Base-by-base conservation (phyloP, 2,797 vertebrate genomes). In the Sphaeramia orbicularis region DNA sequence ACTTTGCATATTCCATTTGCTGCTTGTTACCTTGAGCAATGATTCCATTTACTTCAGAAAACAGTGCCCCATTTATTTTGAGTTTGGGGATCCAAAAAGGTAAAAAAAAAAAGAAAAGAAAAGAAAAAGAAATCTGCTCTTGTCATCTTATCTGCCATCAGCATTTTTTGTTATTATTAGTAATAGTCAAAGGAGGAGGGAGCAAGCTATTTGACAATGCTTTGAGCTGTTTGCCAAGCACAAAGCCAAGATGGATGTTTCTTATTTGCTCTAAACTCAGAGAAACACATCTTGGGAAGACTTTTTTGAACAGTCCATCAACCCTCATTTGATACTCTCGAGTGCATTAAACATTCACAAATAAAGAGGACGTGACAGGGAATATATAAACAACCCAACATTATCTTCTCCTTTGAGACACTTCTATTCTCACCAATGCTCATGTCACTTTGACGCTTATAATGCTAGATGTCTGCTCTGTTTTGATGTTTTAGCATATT, bases 1-100 rank as follows among this genome's bases (percentile, higher is more conserved):
- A 87, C 84, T 90, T 88, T 92, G 93, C 91, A 94, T 94, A 93
- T 93, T 92, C 88, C 91, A 95, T 95, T 95, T 89, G 90, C 91
- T 91, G 93, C 37, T 89, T 85, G 94, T 92, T 92, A 95, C 93
- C 92, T 87, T 91, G 89, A 95, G 93, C 92, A 83, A 92, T 93
- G 93, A 93, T 93, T 88, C 89, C 86, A 93, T 93, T 91, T 92
- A 86, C 77, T 86, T 83, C 76, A 56, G 43, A 90, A 91, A 90
- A 88, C 71, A 80, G 61, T 53, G 51, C 16, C 65, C 72, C 78
- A 86, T 92, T 91, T 90, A 82, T 90, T 89, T 84, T 69, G 71
- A 58, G 59, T 71, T 59, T 66, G 61, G 15, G 13, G 54, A 43
- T 40, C 18, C 24, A 11, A 15, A 12, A 43, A 15, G 37, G 59